These are phyloP conservation scores for Zaprionus davidi DNA, from an alignment of 1,140 invertebrate species.

Conservation along the genomic window DNA sequence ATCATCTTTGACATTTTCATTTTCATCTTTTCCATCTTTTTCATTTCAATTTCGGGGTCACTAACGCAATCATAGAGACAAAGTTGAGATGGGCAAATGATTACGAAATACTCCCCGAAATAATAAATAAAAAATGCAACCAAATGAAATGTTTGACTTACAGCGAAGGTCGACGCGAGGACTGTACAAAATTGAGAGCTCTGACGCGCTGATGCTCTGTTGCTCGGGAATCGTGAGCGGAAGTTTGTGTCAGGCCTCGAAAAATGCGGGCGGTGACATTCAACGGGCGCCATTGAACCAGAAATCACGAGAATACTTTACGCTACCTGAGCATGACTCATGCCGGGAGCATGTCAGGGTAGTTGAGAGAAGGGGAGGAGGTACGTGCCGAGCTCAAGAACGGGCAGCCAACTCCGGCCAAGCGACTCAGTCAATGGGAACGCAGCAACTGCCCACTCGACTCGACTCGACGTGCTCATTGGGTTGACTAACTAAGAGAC, in stretches of 20 bases:
- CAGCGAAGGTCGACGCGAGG: conserved; percentile 33
- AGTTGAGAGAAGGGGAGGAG: neutral
- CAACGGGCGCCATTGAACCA: conserved; percentile 63
- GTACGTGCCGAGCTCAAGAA: conserved; percentile 19
- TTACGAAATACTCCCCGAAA: conserved; percentile 26
- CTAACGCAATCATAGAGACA: neutral
- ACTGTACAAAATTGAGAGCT: conserved; percentile 1
- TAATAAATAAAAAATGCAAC: conserved; percentile 14
- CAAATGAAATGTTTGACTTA: conserved; percentile 21
- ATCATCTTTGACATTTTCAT: conserved; percentile 64
- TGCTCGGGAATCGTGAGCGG: conserved; percentile 3
- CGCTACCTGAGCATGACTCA: conserved; percentile 66
- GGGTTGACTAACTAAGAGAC: conserved; percentile 6
- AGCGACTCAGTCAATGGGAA: conserved; percentile 35
- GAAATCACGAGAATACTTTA: conserved; percentile 65
- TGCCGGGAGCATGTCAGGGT: neutral
- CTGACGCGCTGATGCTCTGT: too few relatives aligned
- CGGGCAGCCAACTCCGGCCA: conserved; percentile 1
- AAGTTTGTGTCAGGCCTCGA: conserved; percentile 23
- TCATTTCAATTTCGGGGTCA: conserved; percentile 48
- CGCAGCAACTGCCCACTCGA: conserved; percentile 33
- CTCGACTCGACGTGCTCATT: conserved; percentile 13
- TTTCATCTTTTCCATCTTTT: conserved; percentile 61
- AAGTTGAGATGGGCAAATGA: conserved; percentile 23
- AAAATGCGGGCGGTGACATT: conserved; percentile 45